phyloP scores from a whole-genome alignment of 2,113 vertebrate genomes.

The Falco punctatus region DNA sequence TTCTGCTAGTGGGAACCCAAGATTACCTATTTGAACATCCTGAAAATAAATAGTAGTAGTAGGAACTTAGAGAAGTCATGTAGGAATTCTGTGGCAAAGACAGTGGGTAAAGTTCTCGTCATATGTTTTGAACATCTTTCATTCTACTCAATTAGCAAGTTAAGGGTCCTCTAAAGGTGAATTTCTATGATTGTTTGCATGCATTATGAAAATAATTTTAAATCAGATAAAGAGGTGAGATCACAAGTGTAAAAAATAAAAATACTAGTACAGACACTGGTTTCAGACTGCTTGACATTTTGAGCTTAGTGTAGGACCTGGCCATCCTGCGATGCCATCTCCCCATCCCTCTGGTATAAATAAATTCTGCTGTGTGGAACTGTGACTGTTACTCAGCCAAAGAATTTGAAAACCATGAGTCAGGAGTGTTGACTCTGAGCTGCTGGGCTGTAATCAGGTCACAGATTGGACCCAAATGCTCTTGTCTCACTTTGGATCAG shows the following conservation, averaged over 20 bases:
- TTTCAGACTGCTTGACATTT: neutral
- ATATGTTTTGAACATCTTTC: neutral
- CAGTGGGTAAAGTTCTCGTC: neutral
- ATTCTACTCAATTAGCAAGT: neutral
- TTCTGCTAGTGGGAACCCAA: neutral
- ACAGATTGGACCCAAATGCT: neutral
- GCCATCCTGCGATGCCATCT: neutral
- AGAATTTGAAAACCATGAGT: neutral
- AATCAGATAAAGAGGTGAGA: neutral
- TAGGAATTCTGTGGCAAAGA: neutral
- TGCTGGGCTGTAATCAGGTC: neutral
- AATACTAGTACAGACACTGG: neutral
- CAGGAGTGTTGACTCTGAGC: neutral
- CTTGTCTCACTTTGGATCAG: neutral
- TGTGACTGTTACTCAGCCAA: neutral
- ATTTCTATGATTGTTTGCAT: neutral
- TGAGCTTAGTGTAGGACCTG: neutral
- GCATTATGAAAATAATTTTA: neutral
- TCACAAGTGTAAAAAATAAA: neutral
- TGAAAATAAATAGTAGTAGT: neutral
- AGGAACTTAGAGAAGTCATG: accelerated
- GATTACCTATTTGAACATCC: neutral
- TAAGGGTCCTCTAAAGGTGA: neutral
- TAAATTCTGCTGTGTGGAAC: neutral
- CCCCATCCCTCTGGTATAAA: neutral